Base-by-base conservation (phyloP, 2,888 invertebrate species). In the Tetheella fluctuosa region DNA sequence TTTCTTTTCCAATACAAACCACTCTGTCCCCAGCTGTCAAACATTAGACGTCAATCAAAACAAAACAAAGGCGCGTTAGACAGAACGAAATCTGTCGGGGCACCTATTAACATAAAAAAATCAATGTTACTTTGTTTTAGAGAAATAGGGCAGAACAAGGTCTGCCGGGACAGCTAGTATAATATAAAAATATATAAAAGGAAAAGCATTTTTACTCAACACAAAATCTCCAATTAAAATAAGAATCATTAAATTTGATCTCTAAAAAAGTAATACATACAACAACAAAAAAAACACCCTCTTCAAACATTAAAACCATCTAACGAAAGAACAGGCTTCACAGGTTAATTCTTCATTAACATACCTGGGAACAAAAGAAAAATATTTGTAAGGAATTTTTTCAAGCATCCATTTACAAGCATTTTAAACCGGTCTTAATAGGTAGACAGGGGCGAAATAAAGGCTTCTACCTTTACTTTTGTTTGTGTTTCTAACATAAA, bases 291-390 rank as follows among this genome's bases (percentile, higher is more conserved):
- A 48, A 17, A 42, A 2, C 3, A n/a, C 20, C 48, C 48, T 48
- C 48, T 20, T 20, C 6, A n/a, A 48, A 48, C 20, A 39, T 20
- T 15, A 20, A 48, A 48, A 48, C 39, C n/a, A 20, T 7, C 20
- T 48, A 48, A 48, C 20, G 48, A 48, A 48, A 48, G 48, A 20
- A 17, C 20, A 20, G 7, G 20, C 48, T 48, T 10, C 12, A 48
- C 20, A 20, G 20, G 48, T 20, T 48, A 48, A 48, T n/a, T 20
- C 48, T 48, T 48, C 48, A 20, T 48, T 48, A 48, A 17, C 48
- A 48, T 48, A 48, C 48, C 48, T 48, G 48, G 7, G 48, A 1
- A 48, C 48, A 48, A 48, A 48, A 48, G 48, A 20, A 48, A 48
- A 48, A 48, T 20, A 48, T 20, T 20, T 48, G n/a, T 48, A 48